Evolutionary conservation across 2,113 vertebrate genomes (phyloP), one percentile per base, ranked within the genome.

Genomic region (Struthidea cinerea): DNA sequence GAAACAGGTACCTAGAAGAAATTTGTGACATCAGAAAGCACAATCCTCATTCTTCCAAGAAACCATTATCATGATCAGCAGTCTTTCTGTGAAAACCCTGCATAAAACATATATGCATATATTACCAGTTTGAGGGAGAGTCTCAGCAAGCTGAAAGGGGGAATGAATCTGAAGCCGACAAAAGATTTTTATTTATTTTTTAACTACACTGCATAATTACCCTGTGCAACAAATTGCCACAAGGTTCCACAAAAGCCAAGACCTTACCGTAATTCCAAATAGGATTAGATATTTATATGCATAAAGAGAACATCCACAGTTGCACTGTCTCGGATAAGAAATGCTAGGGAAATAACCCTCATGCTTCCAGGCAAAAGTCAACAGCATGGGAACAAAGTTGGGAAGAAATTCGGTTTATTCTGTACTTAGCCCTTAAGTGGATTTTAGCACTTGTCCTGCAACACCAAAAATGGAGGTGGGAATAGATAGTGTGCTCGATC

Each of bases 181-280:
- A 91, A 95, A 80, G 50, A 89, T 79, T 88, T 93, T 94, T 92
- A 83, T 94, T 93, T 93, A 88, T 94, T 94, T 95, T 89, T 95
- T 68, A 88, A 73, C 67, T 90, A 61, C 33, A 84, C 17, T 75
- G 42, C 56, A 67, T 84, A 94, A 94, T 94, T 92, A 78, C 37
- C 79, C 44, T 16, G 24, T 60, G 68, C 71, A 83, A 93, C 75
- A 93, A 90, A 90, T 88, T 96, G 79, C 82, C 85, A 93, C 71
- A 90, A 88, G 82, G 85, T 90, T 91, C 76, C 42, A 70, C 0
- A 0, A 93, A 96, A 96, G 68, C 71, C 23, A 41, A 92, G 82
- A 90, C 94, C 63, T 95, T 84, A 75, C 39, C 2, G 0, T 88
- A 95, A 90, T 75, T 96, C 90, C 60, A 90, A 93, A 93, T 30